Conservation (phyloP, 92 coral and sea anemone genomes). For the Galaxea fascicularis region DNA sequence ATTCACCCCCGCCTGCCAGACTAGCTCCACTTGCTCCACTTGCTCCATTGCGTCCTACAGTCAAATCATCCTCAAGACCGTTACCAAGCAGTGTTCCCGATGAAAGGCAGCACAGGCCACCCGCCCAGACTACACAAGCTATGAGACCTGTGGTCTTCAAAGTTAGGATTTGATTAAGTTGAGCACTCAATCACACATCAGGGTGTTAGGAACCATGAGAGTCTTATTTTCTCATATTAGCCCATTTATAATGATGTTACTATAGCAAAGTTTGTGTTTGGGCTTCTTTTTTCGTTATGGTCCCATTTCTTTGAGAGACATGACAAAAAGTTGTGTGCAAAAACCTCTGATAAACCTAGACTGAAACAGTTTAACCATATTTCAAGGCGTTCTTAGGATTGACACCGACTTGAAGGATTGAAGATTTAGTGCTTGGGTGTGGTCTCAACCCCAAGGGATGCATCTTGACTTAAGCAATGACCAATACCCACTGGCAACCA, state of each 20-base stretch:
- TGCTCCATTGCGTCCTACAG: slow-evolving; percentile 70
- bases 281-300: neutral
- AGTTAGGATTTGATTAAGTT: slow-evolving; percentile 70
- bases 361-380: no score
- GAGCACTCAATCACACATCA: neutral
- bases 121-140: neutral
- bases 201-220: neutral
- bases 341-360: no score
- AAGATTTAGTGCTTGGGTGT: no score
- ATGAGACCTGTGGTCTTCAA: slow-evolving; percentile 87
- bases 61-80: slow-evolving; percentile 37
- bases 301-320: neutral
- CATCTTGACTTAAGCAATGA: no score
- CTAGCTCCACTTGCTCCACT: slow-evolving; percentile 67
- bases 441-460: no score
- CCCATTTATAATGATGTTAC: neutral
- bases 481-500: no score
- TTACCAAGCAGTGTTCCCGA: slow-evolving; percentile 37
- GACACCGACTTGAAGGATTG: no score
- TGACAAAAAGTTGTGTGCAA: no score
- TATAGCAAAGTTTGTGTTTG: neutral
- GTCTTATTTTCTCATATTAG: neutral
- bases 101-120: slow-evolving; percentile 14
- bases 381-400: no score
- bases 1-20: slow-evolving; percentile 69